phyloP scores from a whole-genome alignment of 2,797 vertebrate species.

The Pempheris klunzingeri region DNA sequence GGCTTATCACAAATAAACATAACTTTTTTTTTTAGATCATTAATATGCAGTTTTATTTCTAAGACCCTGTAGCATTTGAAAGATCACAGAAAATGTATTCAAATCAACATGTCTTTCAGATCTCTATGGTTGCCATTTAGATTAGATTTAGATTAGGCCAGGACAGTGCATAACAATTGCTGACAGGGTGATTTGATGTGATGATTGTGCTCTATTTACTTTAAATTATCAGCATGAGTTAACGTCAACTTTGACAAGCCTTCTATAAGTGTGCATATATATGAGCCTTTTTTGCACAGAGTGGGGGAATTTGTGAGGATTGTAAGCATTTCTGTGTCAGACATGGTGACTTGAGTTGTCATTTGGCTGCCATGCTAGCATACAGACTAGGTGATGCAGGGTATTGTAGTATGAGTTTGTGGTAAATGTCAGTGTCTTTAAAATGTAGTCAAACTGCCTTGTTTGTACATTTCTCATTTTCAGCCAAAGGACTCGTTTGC shows the following conservation, averaged over 20 bases:
- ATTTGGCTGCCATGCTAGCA: neutral
- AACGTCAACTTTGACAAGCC: neutral
- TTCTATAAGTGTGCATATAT: neutral
- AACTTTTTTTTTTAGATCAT: neutral
- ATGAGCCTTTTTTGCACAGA: neutral
- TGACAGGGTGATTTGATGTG: neutral
- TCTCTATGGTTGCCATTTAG: neutral
- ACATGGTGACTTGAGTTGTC: neutral
- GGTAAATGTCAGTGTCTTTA: neutral
- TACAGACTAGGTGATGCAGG: neutral
- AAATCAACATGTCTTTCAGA: neutral
- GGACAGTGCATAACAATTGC: neutral
- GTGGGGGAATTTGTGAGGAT: neutral
- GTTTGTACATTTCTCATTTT: neutral
- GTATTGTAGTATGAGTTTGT: neutral
- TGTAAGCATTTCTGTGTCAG: neutral
- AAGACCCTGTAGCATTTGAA: neutral
- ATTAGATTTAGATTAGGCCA: neutral
- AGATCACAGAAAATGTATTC: neutral
- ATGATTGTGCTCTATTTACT: neutral
- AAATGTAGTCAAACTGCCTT: neutral
- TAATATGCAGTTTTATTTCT: neutral
- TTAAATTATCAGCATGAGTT: slow-evolving; percentile 1
- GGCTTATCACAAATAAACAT: neutral
- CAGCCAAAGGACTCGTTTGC: neutral